Base-by-base conservation (phyloP, 2,797 vertebrate genomes). In the Protosalanx chinensis region DNA sequence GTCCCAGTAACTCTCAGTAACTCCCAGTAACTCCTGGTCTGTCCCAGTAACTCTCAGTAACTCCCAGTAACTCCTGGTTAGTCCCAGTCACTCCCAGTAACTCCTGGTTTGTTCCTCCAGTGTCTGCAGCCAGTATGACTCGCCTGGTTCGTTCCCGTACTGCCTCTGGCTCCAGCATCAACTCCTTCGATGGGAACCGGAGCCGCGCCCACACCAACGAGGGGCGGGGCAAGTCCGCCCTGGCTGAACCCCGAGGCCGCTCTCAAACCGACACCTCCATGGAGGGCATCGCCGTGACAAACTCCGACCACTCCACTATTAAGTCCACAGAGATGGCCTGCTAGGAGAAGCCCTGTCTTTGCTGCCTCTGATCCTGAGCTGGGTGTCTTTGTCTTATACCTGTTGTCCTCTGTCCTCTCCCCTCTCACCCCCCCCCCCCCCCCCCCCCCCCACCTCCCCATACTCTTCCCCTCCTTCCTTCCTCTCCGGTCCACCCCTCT, bases 91-190 rank as follows among this genome's bases (percentile, higher is more conserved):
- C 15, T 67, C 16, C 41, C 62, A 13, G 12, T 37, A 41, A 51
- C 16, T 49, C 29, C 27, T 5, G 5, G n/a, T 57, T 30, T n/a
- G 8, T 23, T 18, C 32, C 56, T 10, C 88, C 64, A 83, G 87
- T 46, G 98, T 98, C 97, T 23, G 92, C 96, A 96, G 98, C 96
- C 79, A 93, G 96, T 73, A 92, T 97, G 67, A 92, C 93, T 81
- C 91, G 95, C 65, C 92, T 99, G 80, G 96, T 94, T 84, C 93
- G 96, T 53, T 99, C 98, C 74, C 96, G 98, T 75, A 98, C 97
- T 0, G 95, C 95, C 57, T 99, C 97, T 0, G 94, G 95, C 79
- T 97, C 97, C 88, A 98, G 98, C 0, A 90, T 95, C 65, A 90
- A 94, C 3, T 98, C 97, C 64, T 84, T 94, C 62, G 98, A 99